Evolutionary conservation across 2,888 invertebrate species (phyloP).

Genomic region (Elmis aenea): DNA sequence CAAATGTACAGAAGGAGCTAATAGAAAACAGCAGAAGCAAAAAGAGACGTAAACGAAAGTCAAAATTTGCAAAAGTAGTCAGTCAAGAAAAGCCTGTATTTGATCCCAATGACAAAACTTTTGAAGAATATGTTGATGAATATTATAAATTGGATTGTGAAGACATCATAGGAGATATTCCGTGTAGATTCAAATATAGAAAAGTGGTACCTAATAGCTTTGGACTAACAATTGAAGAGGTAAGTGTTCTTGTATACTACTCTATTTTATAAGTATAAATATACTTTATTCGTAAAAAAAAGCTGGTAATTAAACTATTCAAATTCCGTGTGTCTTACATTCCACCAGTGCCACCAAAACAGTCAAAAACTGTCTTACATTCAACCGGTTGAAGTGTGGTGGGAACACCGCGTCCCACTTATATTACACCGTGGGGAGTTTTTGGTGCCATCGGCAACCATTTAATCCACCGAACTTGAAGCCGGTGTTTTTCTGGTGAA

Average conservation of each 20-base stretch:
- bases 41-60: conserved; percentile 59
- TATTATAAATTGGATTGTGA: conserved; percentile 95
- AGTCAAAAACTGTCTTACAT: too few species aligned
- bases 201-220: conserved; percentile 85
- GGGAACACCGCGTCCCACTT: too few species aligned
- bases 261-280: conserved; percentile 1
- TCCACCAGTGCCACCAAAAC: too few species aligned
- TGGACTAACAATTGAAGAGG: conserved; percentile 88
- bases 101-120: conserved; percentile 72
- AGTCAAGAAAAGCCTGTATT: conserved; percentile 76
- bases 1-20: conserved; percentile 53
- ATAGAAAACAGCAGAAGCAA: conserved; percentile 54
- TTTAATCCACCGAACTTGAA: too few species aligned
- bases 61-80: conserved; percentile 71
- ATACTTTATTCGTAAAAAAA: too few species aligned
- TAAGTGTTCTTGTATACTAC: conserved; percentile 46
- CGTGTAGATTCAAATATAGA: conserved; percentile 90
- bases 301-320: too few species aligned
- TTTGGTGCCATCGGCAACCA: too few species aligned
- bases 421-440: too few species aligned
- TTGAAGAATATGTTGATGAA: conserved; percentile 87
- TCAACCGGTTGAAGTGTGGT: too few species aligned
- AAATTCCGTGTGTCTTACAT: too few species aligned
- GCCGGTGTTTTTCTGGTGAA: too few species aligned
- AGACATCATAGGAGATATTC: conserved; percentile 87